Evolutionary conservation across 1,140 invertebrate species (phyloP), one percentile per base, ranked within the genome.

Genomic region (Chironomus tepperi): DNA sequence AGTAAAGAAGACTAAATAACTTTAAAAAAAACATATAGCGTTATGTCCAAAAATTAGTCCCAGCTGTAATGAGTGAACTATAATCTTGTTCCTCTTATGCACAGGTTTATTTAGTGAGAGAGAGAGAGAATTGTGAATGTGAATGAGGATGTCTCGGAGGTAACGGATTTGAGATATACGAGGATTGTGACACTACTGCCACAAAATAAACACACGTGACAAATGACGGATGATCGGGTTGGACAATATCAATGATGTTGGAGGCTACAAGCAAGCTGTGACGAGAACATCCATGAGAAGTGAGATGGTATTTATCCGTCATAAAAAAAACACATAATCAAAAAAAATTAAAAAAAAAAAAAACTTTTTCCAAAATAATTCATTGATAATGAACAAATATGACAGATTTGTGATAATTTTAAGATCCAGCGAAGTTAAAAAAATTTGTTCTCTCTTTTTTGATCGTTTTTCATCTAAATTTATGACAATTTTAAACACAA

Each of bases 11-110:
- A n/a, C 12, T 57, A 21, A 70, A 7, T 67, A 7, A 21, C 2
- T 2, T 0, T 21, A 73, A 73, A 73, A 73, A 73, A 42, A 73
- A 12, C 7, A 34, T n/a, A 73, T 73, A 43, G 21, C 19, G 21
- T 73, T n/a, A 34, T 12, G 21, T 19, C 42, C 24, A 73, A 42
- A 73, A 34, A 42, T 34, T 2, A 34, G 12, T 42, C 42, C 42
- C 24, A 8, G 24, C 19, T 79, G 79, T 81, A 80, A 73, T 81
- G 81, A 82, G 81, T 76, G 81, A 82, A 82, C 81, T 82, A 70
- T 70, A 82, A 82, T 78, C 79, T 82, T 82, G 81, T 82, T 82
- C 81, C 81, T 82, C 81, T 82, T 81, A 81, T 80, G 80, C 81
- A 34, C 24, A 82, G 81, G 81, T 82, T 78, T 67, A 73, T 67